Percentiles rank a stretch among this genome's conserved stretches.
These are phyloP conservation scores for Psophia crepitans DNA, from an alignment of 2,113 vertebrate species.

Conservation along the genomic window DNA sequence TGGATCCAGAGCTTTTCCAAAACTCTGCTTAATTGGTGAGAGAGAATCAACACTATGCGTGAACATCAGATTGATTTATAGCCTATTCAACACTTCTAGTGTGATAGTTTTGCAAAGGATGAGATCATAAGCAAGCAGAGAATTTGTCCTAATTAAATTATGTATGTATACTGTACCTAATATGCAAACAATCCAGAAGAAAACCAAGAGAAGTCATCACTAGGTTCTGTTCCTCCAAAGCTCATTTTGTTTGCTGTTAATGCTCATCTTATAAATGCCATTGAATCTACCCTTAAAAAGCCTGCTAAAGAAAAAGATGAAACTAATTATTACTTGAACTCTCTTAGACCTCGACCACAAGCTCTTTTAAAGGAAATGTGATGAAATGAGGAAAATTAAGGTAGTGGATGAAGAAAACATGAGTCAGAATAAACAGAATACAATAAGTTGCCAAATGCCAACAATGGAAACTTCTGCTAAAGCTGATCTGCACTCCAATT, in stretches of 20 bases:
- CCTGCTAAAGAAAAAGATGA: conserved; percentile 46
- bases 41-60: not conserved
- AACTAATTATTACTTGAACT: conserved; percentile 57
- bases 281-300: conserved; percentile 34
- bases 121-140: conserved; percentile 11
- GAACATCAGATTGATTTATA: conserved; percentile 43
- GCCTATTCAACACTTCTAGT: not conserved
- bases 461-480: conserved; percentile 58
- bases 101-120: not conserved
- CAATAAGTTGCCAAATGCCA: conserved; percentile 39
- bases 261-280: conserved; percentile 41
- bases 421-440: conserved; percentile 65
- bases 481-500: not conserved
- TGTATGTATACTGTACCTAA: not conserved
- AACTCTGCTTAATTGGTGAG: conserved; percentile 53
- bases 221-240: conserved; percentile 55
- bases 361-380: conserved; percentile 52
- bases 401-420: conserved; percentile 62
- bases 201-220: conserved; percentile 41
- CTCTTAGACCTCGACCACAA: conserved; percentile 59
- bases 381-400: conserved; percentile 54
- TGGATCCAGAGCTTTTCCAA: conserved; percentile 40
- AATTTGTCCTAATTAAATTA: conserved; percentile 23
- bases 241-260: conserved; percentile 52
- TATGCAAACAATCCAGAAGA: conserved; percentile 39